Base-by-base conservation (phyloP, 2,888 invertebrate species). In the Diaperis boleti region DNA sequence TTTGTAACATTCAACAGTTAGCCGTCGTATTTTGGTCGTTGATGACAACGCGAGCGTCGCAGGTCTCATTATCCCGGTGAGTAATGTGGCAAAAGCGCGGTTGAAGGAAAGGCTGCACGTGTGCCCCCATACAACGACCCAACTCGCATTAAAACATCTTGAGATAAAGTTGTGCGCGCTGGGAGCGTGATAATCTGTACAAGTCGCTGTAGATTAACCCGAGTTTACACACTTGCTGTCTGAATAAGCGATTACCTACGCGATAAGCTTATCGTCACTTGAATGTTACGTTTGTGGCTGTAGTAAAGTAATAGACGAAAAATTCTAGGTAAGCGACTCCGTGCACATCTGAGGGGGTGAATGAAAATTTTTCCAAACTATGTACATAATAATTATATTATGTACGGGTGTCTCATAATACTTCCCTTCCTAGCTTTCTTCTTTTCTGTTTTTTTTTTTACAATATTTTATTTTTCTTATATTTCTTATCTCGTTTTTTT, bases 41-140 rank as follows among this genome's bases (percentile, higher is more conserved):
- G 35, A 31, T 35, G 49, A 33, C 49, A 14, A 33, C 22, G 33
- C 3, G 18, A 69, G 68, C 67, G 72, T 72, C 72, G 70, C 52
- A 70, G 72, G 72, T 67, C 70, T 68, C 72, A 72, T 74, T 73
- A 72, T 65, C 60, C 73, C 73, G 72, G 72, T 73, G 50, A 52
- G 50, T 17, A 52, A 52, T 37, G 50, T 52, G 50, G 20, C 37
- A 39, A 39, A 52, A 37, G 14, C 39, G 14, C 14, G 14, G 35
- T 33, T 20, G 20, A 47, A 2, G 22, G 26, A 47, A 20, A n/a
- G 5, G 26, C 13, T 13, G 55, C 55, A 42, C 42, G 41, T 42
- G 55, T 42, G 41, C 55, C 55, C 41, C 33, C 41, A 55, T 42
- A 33, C 37, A 52, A 41, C 52, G 41, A 7, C 1, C 42, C 18